These are phyloP conservation scores for Corydoras maculifer DNA, from an alignment of 2,113 vertebrate genomes.

Conservation along the genomic window DNA sequence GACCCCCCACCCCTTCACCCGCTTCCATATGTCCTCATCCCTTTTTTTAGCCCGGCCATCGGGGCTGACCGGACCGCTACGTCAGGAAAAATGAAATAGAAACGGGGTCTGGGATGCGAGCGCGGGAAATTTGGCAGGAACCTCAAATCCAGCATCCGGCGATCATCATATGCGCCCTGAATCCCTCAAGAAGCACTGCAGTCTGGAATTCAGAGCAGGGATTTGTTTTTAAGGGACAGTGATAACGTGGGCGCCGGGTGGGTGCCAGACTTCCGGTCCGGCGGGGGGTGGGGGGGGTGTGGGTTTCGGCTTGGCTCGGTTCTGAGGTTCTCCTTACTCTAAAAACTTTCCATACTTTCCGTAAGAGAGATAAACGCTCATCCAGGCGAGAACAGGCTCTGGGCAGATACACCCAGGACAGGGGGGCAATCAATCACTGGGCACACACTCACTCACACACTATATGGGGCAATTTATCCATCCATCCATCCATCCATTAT, in stretches of 20 bases:
- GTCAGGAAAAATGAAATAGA: slow-evolving; percentile 69
- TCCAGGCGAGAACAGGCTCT: too few relatives aligned
- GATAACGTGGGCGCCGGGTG: slow-evolving; percentile 9
- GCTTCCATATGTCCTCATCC: slow-evolving; percentile 65
- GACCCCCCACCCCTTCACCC: slow-evolving; percentile 50
- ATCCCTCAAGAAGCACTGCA: slow-evolving; percentile 28
- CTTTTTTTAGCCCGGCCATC: slow-evolving; percentile 64
- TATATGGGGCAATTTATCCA: too few relatives aligned
- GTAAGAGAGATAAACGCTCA: too few relatives aligned
- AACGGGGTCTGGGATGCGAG: slow-evolving; percentile 63
- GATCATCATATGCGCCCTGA: slow-evolving; percentile 56
- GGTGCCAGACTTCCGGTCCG: too few relatives aligned
- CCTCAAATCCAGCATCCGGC: slow-evolving; percentile 66
- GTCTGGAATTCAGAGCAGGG: slow-evolving; percentile 44
- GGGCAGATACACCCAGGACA: too few relatives aligned
- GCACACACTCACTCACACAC: too few relatives aligned
- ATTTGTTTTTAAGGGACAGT: slow-evolving; percentile 38
- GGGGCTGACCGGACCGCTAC: slow-evolving; percentile 54
- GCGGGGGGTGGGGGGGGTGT: too few relatives aligned
- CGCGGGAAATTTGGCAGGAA: slow-evolving; percentile 65
- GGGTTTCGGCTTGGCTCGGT: too few relatives aligned
- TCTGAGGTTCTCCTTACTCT: too few relatives aligned
- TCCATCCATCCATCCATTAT: too few relatives aligned
- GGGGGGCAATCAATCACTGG: too few relatives aligned
- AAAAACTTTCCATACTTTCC: too few relatives aligned